Evolutionary conservation across 2,113 vertebrate genomes (phyloP).

Genomic region (Parotia lawesii): DNA sequence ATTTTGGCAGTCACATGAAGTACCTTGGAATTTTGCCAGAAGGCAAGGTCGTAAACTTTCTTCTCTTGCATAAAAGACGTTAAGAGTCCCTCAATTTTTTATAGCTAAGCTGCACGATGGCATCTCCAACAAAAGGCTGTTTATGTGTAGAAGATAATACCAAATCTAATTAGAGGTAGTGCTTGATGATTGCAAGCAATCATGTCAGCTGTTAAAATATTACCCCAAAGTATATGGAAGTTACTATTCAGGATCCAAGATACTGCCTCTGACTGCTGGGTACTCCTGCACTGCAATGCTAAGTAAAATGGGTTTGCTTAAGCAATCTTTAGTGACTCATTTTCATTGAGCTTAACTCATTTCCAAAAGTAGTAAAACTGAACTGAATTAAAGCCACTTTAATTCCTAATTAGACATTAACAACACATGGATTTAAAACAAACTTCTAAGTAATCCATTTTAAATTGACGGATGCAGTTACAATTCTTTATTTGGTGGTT

Average conservation of each 20-base stretch:
- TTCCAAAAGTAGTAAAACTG: slow-evolving; percentile 3
- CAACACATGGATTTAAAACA: neutral
- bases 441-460: neutral
- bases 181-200: neutral
- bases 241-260: neutral
- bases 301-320: neutral
- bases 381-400: slow-evolving; percentile 6
- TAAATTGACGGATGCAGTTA: neutral
- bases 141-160: neutral
- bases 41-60: slow-evolving; percentile 14
- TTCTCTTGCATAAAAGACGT: neutral
- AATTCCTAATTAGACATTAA: neutral
- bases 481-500: neutral
- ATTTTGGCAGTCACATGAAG: slow-evolving; percentile 42
- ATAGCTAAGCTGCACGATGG: neutral
- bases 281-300: neutral
- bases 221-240: neutral
- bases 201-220: neutral
- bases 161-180: slow-evolving; percentile 14
- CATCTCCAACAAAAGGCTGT: neutral
- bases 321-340: neutral
- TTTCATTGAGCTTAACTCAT: neutral
- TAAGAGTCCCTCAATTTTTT: neutral
- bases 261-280: neutral
- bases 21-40: neutral